Percentiles rank a stretch among this genome's conserved stretches.
Evolutionary conservation across 2,113 vertebrate genomes (phyloP).

Genomic region (Nyctereutes procyonoides): DNA sequence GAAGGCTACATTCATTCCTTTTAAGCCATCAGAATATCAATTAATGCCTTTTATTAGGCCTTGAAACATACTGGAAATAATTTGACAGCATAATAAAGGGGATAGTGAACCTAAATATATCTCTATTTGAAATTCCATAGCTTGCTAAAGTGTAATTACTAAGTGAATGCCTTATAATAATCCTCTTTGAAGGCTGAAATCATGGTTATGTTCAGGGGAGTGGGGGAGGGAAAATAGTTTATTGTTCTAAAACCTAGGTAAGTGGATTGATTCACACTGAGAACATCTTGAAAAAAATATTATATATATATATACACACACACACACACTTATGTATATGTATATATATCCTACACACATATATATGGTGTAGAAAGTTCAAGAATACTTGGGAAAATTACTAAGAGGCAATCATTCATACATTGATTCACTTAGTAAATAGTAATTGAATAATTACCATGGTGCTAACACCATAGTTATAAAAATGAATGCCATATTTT

Average conservation of each 20-base stretch:
- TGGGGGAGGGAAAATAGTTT: not conserved
- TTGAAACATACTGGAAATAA: conserved; percentile 62
- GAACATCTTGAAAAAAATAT: not conserved
- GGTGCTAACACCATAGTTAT: not conserved
- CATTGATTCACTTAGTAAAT: not conserved
- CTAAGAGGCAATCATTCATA: not conserved
- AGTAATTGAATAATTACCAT: not conserved
- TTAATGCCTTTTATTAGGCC: conserved; percentile 22
- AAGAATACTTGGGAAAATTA: not conserved
- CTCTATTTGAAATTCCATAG: conserved; percentile 50
- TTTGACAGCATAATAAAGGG: conserved; percentile 51
- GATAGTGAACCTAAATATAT: conserved; percentile 44
- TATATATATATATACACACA: not conserved
- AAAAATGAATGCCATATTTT: not conserved
- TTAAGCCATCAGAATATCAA: conserved; percentile 37
- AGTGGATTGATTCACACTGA: not conserved
- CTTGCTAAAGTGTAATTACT: conserved; percentile 45
- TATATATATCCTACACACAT: too few relatives aligned
- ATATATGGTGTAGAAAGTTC: not conserved
- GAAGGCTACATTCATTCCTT: not conserved
- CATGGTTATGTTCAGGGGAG: not conserved
- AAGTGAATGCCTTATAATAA: conserved; percentile 14
- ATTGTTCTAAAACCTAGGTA: conserved; percentile 22
- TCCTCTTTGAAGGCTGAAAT: conserved; percentile 29
- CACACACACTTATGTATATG: too few relatives aligned